Conservation (phyloP, 2,797 vertebrate species). For the Chanos chanos region DNA sequence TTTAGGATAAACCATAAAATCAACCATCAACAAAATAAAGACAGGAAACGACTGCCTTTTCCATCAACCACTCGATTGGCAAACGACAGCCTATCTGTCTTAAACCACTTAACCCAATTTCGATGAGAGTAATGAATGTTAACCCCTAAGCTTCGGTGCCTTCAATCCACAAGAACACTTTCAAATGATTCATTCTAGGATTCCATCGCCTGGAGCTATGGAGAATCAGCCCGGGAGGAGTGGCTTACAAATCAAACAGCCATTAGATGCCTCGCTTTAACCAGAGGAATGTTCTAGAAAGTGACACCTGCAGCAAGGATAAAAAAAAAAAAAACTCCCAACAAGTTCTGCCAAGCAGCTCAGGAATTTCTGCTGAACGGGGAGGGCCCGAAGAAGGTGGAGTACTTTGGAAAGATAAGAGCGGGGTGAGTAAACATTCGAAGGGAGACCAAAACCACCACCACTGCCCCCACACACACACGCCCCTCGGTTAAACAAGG, state of each 20-base stretch:
- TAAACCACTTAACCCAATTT: conserved; percentile 7
- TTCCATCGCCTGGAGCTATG: conserved; percentile 24
- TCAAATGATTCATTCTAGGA: conserved; percentile 24
- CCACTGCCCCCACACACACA: neutral
- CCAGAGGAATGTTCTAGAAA: conserved; percentile 63
- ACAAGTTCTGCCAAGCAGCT: conserved; percentile 66
- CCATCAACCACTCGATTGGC: too few species aligned
- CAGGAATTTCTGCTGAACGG: conserved; percentile 49
- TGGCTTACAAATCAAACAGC: conserved; percentile 61
- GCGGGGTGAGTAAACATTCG: neutral
- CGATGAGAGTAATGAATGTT: conserved; percentile 5
- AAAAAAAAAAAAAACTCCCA: conserved; percentile 44
- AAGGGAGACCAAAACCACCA: neutral
- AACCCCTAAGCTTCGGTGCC: conserved; percentile 1
- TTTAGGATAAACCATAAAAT: neutral
- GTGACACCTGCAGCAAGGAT: conserved; percentile 65
- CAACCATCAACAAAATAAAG: too few species aligned
- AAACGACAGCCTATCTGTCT: neutral
- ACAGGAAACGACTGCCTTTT: too few species aligned
- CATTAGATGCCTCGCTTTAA: conserved; percentile 54
- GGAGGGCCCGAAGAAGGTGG: neutral
- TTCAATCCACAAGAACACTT: conserved; percentile 18
- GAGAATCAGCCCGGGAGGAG: conserved; percentile 29
- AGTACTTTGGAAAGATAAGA: conserved; percentile 15
- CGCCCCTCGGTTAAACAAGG: too few species aligned